Evolutionary conservation across 2,797 vertebrate species (phyloP).

Genomic region (Limnodromus scolopaceus): DNA sequence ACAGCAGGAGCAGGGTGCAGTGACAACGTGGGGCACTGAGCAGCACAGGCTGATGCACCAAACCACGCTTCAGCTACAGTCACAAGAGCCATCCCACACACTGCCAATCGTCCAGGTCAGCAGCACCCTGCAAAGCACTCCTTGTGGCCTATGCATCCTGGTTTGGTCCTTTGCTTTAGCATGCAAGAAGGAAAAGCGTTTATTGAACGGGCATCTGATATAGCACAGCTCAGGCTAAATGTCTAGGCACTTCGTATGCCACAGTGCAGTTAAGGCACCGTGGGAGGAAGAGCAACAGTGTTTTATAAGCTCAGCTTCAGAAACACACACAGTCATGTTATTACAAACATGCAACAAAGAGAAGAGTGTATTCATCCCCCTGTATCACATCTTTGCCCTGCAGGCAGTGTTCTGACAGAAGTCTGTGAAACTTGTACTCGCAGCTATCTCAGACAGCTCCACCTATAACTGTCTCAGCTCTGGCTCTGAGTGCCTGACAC

Average conservation of each 20-base stretch:
- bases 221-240: background rate
- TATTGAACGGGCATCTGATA: background rate
- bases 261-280: fast-evolving
- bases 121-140: background rate
- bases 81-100: fast-evolving
- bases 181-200: background rate
- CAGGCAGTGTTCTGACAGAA: slow-evolving; percentile 35
- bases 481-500: background rate
- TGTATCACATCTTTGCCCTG: slow-evolving; percentile 40
- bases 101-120: background rate
- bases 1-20: background rate
- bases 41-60: fast-evolving
- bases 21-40: fast-evolving
- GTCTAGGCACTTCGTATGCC: fast-evolving
- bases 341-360: background rate
- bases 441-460: slow-evolving; percentile 57
- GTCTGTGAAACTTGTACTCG: slow-evolving; percentile 42
- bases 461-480: background rate
- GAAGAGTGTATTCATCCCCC: background rate
- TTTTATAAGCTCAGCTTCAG: background rate
- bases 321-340: background rate
- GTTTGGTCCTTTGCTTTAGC: background rate
- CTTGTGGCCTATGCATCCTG: background rate
- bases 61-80: fast-evolving
- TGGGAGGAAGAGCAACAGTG: background rate